These are phyloP conservation scores for Caradrina kadenii DNA, from an alignment of 2,888 invertebrate species.

Conservation along the genomic window DNA sequence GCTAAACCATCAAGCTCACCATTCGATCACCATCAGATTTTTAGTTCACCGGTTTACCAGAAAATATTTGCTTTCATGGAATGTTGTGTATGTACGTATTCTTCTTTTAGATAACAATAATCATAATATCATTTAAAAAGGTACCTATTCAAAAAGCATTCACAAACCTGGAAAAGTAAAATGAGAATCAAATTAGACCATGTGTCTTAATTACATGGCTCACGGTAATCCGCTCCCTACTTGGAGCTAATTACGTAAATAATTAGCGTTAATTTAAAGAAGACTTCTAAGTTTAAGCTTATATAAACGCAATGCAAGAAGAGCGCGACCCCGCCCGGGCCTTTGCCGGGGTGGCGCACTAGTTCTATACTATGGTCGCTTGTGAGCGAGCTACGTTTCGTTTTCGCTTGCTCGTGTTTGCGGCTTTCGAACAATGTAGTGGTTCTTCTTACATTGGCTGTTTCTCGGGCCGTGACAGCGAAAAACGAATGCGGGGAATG, in stretches of 20 bases:
- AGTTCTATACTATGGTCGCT: slow-evolving; percentile 55
- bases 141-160: slow-evolving; percentile 15
- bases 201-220: slow-evolving; percentile 66
- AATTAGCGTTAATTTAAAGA: slow-evolving; percentile 72
- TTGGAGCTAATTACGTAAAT: slow-evolving; percentile 68
- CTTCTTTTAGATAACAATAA: background rate
- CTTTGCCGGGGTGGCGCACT: slow-evolving; percentile 55
- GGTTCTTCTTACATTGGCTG: slow-evolving; percentile 70
- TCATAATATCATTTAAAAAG: background rate
- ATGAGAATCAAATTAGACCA: slow-evolving; percentile 49
- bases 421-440: slow-evolving; percentile 61
- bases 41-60: background rate
- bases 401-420: slow-evolving; percentile 54
- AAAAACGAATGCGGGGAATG: slow-evolving; percentile 67
- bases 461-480: slow-evolving; percentile 52
- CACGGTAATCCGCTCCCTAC: slow-evolving; percentile 62
- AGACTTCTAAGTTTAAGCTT: slow-evolving; percentile 72
- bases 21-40: too few species aligned
- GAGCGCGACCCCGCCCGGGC: slow-evolving; percentile 68
- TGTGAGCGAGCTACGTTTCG: slow-evolving; percentile 64
- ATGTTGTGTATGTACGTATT: background rate
- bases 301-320: slow-evolving; percentile 68
- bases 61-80: background rate
- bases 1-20: too few species aligned
- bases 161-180: slow-evolving; percentile 3